Evolutionary conservation across 1,140 invertebrate genomes (phyloP).

Genomic region (Steinernema feltiae): DNA sequence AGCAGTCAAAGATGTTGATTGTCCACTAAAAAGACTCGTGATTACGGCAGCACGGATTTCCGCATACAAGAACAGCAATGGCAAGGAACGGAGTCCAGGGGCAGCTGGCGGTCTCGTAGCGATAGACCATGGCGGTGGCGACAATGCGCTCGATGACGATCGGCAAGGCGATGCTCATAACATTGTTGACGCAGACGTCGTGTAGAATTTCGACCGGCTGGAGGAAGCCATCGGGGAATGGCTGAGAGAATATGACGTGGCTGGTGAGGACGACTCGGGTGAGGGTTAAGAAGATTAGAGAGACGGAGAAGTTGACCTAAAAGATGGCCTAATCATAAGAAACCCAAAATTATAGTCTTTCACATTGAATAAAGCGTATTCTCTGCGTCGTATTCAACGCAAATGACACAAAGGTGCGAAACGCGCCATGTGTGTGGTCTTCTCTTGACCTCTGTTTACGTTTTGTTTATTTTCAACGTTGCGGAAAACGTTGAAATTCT

Average conservation of each 20-base stretch:
- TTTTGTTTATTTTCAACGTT: no score
- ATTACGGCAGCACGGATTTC: background rate
- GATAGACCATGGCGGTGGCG: background rate
- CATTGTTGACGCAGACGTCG: background rate
- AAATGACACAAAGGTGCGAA: no score
- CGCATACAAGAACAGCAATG: background rate
- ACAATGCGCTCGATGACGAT: background rate
- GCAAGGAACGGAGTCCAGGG: background rate
- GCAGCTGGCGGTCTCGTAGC: background rate
- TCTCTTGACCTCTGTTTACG: no score
- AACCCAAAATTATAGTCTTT: background rate
- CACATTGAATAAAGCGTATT: background rate
- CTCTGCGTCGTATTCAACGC: background rate
- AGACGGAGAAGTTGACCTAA: background rate
- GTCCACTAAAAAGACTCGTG: background rate
- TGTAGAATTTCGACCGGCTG: background rate
- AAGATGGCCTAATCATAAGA: background rate
- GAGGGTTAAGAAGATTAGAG: background rate
- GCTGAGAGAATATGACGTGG: background rate
- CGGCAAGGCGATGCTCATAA: background rate
- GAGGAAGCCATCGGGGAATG: background rate
- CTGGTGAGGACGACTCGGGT: background rate
- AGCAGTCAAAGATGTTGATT: background rate
- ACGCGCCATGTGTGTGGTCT: no score
- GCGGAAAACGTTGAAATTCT: no score